Evolutionary conservation across 2,888 invertebrate species (phyloP).

Genomic region (Drosophila quinaria): DNA sequence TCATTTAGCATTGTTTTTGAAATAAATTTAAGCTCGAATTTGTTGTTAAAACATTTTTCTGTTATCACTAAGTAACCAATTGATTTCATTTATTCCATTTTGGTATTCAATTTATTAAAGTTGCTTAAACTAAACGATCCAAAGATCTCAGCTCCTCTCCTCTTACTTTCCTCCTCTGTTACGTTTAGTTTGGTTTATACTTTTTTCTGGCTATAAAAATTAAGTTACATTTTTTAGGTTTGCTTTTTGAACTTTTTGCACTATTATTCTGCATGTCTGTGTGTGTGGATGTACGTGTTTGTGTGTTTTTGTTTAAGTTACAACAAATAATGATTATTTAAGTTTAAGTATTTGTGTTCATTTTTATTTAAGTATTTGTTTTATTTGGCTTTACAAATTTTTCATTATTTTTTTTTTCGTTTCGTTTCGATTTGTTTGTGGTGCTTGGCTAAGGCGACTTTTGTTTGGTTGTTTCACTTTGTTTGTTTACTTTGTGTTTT

Average conservation of each 20-base stretch:
- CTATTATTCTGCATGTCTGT: slow-evolving; percentile 61
- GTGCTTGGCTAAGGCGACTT: slow-evolving; percentile 80
- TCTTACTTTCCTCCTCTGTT: not conserved
- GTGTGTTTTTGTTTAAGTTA: slow-evolving; percentile 53
- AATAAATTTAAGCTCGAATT: slow-evolving; percentile 78
- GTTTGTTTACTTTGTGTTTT: slow-evolving; percentile 46
- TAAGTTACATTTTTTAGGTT: slow-evolving; percentile 75
- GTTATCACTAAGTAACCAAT: slow-evolving; percentile 69
- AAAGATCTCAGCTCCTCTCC: slow-evolving; percentile 42
- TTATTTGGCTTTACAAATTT: slow-evolving; percentile 64
- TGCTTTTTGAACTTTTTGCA: slow-evolving; percentile 73
- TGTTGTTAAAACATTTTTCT: slow-evolving; percentile 53
- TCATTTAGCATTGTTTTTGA: slow-evolving; percentile 47
- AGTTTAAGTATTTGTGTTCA: slow-evolving; percentile 51
- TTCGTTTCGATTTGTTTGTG: slow-evolving; percentile 65
- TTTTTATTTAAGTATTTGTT: slow-evolving; percentile 33
- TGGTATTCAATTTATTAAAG: slow-evolving; percentile 56
- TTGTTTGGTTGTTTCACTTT: slow-evolving; percentile 77
- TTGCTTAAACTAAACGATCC: slow-evolving; percentile 73
- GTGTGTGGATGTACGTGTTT: slow-evolving; percentile 37
- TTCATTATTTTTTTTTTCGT: slow-evolving; percentile 51
- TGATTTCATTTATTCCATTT: slow-evolving; percentile 24
- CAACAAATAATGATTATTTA: slow-evolving; percentile 68
- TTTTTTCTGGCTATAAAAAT: slow-evolving; percentile 85
- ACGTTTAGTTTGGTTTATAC: slow-evolving; percentile 12